Evolutionary conservation across 2,113 vertebrate species (phyloP).

Genomic region (Climacteris rufus): DNA sequence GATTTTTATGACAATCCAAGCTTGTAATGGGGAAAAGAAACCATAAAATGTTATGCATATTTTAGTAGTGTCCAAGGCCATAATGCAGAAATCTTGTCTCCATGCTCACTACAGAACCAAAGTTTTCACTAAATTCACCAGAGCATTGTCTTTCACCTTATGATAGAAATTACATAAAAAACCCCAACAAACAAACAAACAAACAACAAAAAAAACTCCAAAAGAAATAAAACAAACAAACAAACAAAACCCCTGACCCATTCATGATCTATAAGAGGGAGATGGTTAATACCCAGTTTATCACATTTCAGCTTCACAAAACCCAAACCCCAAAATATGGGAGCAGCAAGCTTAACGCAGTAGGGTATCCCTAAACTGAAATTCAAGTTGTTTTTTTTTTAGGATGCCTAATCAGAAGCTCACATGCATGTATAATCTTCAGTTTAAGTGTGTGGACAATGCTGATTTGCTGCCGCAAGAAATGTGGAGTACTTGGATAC

Average conservation of each 20-base stretch:
- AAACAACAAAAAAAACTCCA: accelerated
- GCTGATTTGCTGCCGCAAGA: not conserved
- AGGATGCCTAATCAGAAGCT: not conserved
- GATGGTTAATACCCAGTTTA: not conserved
- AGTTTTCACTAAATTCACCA: not conserved
- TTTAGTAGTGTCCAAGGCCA: not conserved
- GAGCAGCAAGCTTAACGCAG: not conserved
- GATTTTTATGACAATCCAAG: not conserved
- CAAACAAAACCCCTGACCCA: accelerated
- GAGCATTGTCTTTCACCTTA: not conserved
- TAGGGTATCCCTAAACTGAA: not conserved
- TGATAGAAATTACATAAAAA: not conserved
- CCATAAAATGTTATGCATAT: not conserved
- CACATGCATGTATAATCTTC: not conserved
- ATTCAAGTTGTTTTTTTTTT: not conserved
- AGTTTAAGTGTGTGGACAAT: not conserved
- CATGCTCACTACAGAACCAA: not conserved
- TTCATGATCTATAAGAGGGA: not conserved
- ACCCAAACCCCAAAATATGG: accelerated
- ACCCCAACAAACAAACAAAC: accelerated
- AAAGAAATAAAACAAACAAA: not conserved
- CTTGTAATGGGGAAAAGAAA: not conserved
- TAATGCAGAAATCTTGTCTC: not conserved
- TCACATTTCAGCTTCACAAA: not conserved
- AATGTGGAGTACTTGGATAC: not conserved